Conservation (phyloP, 2,797 vertebrate genomes). For the Cottoperca gobio region DNA sequence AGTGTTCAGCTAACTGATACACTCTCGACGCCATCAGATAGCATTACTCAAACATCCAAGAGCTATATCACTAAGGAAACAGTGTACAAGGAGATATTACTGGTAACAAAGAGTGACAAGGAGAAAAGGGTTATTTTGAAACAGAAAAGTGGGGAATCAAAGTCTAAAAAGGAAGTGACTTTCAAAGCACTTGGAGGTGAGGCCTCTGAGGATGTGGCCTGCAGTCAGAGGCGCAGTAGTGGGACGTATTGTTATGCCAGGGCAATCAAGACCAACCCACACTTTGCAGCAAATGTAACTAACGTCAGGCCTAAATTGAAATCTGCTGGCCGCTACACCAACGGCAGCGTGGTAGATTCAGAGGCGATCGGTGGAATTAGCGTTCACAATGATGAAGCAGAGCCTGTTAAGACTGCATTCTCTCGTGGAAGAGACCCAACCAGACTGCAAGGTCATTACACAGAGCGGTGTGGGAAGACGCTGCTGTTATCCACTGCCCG, state of each 20-base stretch:
- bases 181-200: conserved; percentile 79
- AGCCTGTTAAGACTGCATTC: conserved; percentile 15
- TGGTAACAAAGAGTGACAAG: conserved; percentile 67
- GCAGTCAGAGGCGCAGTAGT: conserved; percentile 56
- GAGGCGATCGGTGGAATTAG: conserved; percentile 84
- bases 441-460: conserved; percentile 51
- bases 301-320: conserved; percentile 63
- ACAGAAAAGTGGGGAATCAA: conserved; percentile 77
- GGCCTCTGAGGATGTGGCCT: conserved; percentile 64
- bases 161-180: conserved; percentile 85
- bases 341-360: conserved; percentile 85
- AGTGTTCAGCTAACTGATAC: conserved; percentile 53
- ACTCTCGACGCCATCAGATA: conserved; percentile 53
- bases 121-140: conserved; percentile 80
- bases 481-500: conserved; percentile 48
- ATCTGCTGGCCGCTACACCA: conserved; percentile 73
- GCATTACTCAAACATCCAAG: conserved; percentile 55
- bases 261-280: conserved; percentile 78
- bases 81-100: conserved; percentile 54
- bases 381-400: conserved; percentile 67
- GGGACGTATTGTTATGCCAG: conserved; percentile 71
- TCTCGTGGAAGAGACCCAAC: conserved; percentile 43
- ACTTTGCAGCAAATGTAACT: conserved; percentile 52
- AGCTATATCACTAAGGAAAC: conserved; percentile 60
- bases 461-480: conserved; percentile 55